These are phyloP conservation scores for Cyprinodon diabolis DNA, from an alignment of 2,797 vertebrate species.

Conservation along the genomic window DNA sequence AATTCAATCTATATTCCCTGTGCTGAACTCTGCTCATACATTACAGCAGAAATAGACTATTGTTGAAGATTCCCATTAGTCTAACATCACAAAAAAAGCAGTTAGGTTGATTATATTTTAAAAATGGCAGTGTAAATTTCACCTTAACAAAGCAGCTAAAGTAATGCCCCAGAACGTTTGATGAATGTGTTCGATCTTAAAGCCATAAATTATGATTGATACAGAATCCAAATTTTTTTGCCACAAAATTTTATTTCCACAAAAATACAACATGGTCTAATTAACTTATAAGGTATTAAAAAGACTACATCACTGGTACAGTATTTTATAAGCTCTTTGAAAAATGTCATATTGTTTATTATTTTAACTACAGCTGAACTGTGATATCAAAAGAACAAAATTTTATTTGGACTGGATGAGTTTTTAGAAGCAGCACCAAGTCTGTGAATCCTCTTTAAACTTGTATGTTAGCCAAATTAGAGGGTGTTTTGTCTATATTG, in stretches of 20 bases:
- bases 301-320: not conserved
- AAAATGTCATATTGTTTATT: not conserved
- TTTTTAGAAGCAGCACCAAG: no score
- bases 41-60: constrained; percentile 42
- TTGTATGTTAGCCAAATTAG: no score
- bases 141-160: constrained; percentile 24
- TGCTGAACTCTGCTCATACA: constrained; percentile 54
- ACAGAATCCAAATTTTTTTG: constrained; percentile 43
- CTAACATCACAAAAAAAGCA: constrained; percentile 22
- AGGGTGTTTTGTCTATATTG: no score
- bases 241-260: no score
- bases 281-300: not conserved
- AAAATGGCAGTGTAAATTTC: not conserved
- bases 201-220: constrained; percentile 60
- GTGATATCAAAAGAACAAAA: not conserved
- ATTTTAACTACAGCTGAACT: not conserved
- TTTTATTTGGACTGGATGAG: no score
- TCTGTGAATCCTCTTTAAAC: no score
- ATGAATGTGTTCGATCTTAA: constrained; percentile 58
- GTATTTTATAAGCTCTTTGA: not conserved
- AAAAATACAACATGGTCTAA: no score
- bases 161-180: constrained; percentile 31
- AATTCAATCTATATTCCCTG: constrained; percentile 47
- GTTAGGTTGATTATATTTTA: not conserved
- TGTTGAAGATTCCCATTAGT: constrained; percentile 48